phyloP scores from a whole-genome alignment of 2,113 vertebrate species.

The Alethe castanea region DNA sequence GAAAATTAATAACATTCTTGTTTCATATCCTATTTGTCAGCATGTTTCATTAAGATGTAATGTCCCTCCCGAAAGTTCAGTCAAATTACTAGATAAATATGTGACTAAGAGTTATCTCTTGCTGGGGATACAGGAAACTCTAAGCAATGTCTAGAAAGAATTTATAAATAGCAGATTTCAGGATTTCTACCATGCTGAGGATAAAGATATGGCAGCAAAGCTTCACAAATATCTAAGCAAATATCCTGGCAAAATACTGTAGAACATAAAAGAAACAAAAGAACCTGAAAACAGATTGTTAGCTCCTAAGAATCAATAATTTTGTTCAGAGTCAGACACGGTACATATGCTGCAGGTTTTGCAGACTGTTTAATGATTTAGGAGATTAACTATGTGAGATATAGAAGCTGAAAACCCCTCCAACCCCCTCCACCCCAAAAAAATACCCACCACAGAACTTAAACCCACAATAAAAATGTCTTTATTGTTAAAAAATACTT shows the following conservation, averaged over 20 bases:
- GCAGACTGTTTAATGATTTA: background rate
- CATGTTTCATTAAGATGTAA: background rate
- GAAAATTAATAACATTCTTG: background rate
- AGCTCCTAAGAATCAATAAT: background rate
- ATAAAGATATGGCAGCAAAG: background rate
- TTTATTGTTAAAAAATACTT: background rate
- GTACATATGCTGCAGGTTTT: background rate
- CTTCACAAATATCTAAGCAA: background rate
- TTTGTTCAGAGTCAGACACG: background rate
- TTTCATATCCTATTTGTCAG: background rate
- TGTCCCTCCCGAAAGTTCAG: background rate
- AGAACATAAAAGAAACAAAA: background rate
- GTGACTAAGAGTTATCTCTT: background rate
- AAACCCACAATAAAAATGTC: background rate
- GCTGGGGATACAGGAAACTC: background rate
- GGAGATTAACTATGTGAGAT: background rate
- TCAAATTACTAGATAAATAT: background rate
- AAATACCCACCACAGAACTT: background rate
- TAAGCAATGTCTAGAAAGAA: background rate
- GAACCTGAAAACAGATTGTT: background rate
- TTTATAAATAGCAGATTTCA: background rate
- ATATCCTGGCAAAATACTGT: background rate
- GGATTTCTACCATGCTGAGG: background rate
- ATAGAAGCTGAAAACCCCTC: background rate
- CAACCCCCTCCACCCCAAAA: background rate